Conservation (phyloP, 2,888 invertebrate species). For the Lochmaea crataegi region DNA sequence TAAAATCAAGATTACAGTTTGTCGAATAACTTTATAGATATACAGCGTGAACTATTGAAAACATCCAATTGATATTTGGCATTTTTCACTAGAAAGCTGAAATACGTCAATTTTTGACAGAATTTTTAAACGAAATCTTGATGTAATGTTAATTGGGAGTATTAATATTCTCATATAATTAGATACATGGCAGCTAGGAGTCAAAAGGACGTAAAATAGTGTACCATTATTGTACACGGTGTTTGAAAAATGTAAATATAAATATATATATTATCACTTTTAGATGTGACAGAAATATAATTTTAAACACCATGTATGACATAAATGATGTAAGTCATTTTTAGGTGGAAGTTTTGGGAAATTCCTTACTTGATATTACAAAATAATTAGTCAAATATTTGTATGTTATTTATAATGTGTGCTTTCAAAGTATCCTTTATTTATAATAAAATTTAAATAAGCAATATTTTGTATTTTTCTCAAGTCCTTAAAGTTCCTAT, state of each 20-base stretch:
- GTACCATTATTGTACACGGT: neutral
- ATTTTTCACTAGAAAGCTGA: too few species aligned
- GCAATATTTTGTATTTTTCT: neutral
- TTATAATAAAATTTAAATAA: conserved; percentile 6
- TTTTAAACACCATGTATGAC: conserved; percentile 7
- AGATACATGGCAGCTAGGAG: too few species aligned
- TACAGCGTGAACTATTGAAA: too few species aligned
- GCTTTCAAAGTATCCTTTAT: neutral
- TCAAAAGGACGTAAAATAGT: too few species aligned
- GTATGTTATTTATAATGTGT: neutral
- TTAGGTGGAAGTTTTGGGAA: conserved; percentile 6
- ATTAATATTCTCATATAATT: too few species aligned
- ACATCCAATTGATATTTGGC: too few species aligned
- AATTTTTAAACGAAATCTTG: too few species aligned
- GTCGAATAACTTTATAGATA: too few species aligned
- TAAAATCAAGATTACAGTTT: too few species aligned
- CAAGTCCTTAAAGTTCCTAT: neutral
- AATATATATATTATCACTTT: neutral
- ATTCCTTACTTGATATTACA: neutral
- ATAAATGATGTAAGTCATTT: neutral
- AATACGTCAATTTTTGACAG: too few species aligned
- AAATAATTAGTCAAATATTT: neutral
- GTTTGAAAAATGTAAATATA: conserved; percentile 7
- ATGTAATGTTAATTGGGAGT: too few species aligned
- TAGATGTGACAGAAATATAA: neutral